Evolutionary conservation across 2,113 vertebrate genomes (phyloP).

Genomic region (Cairina moschata): DNA sequence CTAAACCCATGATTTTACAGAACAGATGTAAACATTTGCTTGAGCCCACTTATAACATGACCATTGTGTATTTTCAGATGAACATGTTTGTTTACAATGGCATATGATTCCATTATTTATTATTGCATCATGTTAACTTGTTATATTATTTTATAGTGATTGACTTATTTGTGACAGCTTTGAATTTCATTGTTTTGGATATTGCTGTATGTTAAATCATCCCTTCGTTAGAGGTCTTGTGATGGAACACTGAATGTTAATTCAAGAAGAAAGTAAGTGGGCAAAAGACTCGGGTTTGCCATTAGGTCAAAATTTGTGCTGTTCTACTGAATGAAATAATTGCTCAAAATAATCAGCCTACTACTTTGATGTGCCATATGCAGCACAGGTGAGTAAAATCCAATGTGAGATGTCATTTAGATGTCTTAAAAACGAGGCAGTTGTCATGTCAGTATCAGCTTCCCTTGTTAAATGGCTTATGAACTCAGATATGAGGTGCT

Average conservation of each 20-base stretch:
- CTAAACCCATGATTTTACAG: not conserved
- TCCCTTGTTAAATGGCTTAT: not conserved
- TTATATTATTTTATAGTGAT: not conserved
- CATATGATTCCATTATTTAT: not conserved
- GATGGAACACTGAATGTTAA: not conserved
- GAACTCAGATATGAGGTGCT: not conserved
- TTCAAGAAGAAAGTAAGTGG: not conserved
- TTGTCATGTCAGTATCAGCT: not conserved
- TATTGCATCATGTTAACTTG: not conserved
- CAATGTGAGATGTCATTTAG: not conserved
- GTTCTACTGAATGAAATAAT: not conserved
- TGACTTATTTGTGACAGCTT: not conserved
- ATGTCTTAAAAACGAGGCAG: not conserved
- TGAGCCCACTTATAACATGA: not conserved
- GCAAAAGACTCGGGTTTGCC: not conserved
- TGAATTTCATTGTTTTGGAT: not conserved
- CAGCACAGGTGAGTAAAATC: not conserved
- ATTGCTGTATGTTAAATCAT: not conserved
- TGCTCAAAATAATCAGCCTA: not conserved
- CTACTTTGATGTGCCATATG: not conserved
- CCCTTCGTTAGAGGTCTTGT: not conserved
- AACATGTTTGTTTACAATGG: not conserved
- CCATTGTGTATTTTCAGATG: not conserved
- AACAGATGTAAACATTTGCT: not conserved
- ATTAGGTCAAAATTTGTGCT: not conserved